phyloP scores from a whole-genome alignment of 1,140 invertebrate species.

The Plectus sambesii region DNA sequence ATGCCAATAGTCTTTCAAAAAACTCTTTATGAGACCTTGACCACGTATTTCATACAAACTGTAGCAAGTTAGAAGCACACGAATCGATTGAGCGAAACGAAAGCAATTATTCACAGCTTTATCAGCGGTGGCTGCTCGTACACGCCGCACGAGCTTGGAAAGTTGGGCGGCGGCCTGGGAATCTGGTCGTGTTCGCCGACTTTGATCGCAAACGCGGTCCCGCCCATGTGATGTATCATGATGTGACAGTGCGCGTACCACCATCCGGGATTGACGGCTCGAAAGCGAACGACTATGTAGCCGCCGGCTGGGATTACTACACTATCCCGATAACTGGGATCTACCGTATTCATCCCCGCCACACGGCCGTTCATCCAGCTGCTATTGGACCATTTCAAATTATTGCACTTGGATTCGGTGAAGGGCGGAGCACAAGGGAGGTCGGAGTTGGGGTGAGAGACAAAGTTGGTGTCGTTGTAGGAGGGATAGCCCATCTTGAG shows the following conservation, averaged over 20 bases:
- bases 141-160: slow-evolving; percentile 31
- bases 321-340: not conserved
- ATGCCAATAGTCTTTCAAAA: no score
- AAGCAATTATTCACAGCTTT: no score
- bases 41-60: no score
- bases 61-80: no score
- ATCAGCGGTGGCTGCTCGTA: no score
- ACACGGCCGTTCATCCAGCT: slow-evolving; percentile 2
- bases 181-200: slow-evolving; percentile 29
- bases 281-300: slow-evolving; percentile 12
- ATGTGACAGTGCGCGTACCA: slow-evolving; percentile 26
- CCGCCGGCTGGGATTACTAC: slow-evolving; percentile 4
- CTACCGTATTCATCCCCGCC: not conserved
- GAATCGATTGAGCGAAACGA: no score
- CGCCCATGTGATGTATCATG: slow-evolving; percentile 35
- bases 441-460: slow-evolving; percentile 3
- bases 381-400: not conserved
- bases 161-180: slow-evolving; percentile 25
- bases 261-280: slow-evolving; percentile 23
- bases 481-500: slow-evolving; percentile 3
- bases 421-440: slow-evolving; percentile 2
- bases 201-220: slow-evolving; percentile 35
- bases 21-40: no score
- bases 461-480: slow-evolving; percentile 8
- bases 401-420: slow-evolving; percentile 1